phyloP scores from a whole-genome alignment of 1,140 invertebrate genomes.

The Proales similis region DNA sequence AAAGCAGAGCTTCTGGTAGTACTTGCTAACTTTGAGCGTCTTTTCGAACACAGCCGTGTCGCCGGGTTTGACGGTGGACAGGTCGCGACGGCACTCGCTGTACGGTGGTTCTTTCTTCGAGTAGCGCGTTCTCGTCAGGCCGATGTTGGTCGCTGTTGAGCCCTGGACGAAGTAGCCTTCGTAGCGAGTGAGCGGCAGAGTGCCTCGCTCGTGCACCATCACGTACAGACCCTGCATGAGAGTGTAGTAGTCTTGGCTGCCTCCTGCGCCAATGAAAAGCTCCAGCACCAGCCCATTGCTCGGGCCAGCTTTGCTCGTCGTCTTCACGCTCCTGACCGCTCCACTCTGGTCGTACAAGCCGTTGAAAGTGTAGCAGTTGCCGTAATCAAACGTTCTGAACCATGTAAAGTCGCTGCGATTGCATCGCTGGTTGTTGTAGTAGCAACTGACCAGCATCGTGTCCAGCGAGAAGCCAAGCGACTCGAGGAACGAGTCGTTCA shows the following conservation, averaged over 20 bases:
- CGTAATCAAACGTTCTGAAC: constrained; percentile 19
- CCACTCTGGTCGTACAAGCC: background rate
- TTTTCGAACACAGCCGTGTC: background rate
- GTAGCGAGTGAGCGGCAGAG: constrained; percentile 2
- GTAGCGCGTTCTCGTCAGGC: background rate
- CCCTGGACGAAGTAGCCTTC: background rate
- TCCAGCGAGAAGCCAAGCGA: constrained; percentile 12
- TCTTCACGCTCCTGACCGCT: background rate
- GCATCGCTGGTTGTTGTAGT: constrained; percentile 21
- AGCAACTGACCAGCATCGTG: constrained; percentile 29
- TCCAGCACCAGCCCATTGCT: constrained; percentile 11
- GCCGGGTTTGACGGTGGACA: background rate
- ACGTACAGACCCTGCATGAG: background rate
- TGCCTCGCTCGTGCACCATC: constrained; percentile 8
- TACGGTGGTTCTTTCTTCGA: background rate
- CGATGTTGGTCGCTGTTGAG: background rate
- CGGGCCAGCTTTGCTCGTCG: constrained; percentile 14
- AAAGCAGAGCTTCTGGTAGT: constrained; percentile 1
- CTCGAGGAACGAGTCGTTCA: background rate
- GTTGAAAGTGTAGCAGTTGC: constrained; percentile 36
- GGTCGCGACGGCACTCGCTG: background rate
- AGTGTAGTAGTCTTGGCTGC: background rate
- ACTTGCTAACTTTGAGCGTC: background rate
- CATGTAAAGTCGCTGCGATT: background rate
- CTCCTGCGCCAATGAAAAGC: constrained; percentile 1